phyloP scores from a whole-genome alignment of 1,140 invertebrate species.

The Drosophila novamexicana region DNA sequence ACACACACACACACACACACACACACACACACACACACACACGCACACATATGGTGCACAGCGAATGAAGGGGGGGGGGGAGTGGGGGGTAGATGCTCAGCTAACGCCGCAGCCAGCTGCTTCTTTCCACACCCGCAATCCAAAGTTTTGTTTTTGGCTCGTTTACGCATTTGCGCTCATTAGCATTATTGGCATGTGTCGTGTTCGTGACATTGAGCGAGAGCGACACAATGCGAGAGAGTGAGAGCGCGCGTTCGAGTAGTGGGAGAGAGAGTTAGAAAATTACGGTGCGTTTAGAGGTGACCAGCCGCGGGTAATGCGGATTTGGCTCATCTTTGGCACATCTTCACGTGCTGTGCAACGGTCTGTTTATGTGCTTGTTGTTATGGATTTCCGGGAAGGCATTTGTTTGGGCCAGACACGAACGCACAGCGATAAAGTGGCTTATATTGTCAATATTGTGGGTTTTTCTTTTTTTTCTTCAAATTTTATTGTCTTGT shows the following conservation, averaged over 20 bases:
- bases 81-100: constrained; percentile 7
- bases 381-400: constrained; percentile 45
- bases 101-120: neutral
- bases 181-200: constrained; percentile 69
- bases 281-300: constrained; percentile 21
- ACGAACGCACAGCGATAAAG: constrained; percentile 8
- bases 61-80: neutral
- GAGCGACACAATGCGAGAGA: neutral
- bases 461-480: constrained; percentile 24
- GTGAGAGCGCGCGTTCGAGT: neutral
- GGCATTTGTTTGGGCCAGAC: constrained; percentile 24
- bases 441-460: constrained; percentile 7
- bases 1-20: neutral
- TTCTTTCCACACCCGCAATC: constrained; percentile 14
- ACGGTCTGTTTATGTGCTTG: constrained; percentile 19
- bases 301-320: constrained; percentile 28
- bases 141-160: constrained; percentile 46
- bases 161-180: constrained; percentile 75
- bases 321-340: constrained; percentile 29
- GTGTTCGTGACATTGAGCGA: constrained; percentile 46
- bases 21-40: constrained; percentile 1
- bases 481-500: neutral
- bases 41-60: neutral
- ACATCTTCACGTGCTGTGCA: constrained; percentile 43
- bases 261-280: constrained; percentile 3